phyloP scores from a whole-genome alignment of 1,140 invertebrate genomes.

The Eupristina koningsbergeri region DNA sequence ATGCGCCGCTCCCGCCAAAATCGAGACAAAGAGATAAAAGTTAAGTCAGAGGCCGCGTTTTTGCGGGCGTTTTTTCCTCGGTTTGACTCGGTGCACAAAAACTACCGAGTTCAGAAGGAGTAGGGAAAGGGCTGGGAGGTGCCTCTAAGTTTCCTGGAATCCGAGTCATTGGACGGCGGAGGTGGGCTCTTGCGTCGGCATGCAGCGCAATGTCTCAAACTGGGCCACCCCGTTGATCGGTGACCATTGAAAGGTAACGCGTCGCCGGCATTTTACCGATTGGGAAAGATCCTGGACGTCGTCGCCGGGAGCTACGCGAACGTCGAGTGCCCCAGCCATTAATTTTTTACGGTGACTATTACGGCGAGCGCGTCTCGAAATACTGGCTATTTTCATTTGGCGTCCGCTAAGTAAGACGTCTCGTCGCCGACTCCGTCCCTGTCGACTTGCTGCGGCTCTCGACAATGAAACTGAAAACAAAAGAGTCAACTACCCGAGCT shows the following conservation, averaged over 20 bases:
- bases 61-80: neutral
- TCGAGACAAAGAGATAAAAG: conserved; percentile 25
- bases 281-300: neutral
- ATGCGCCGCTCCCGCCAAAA: neutral
- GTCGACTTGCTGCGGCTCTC: neutral
- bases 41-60: neutral
- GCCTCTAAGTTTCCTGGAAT: conserved; percentile 4
- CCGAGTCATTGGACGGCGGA: neutral
- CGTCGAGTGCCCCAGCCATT: neutral
- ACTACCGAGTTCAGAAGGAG: too few species aligned
- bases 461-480: neutral
- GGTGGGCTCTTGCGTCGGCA: neutral
- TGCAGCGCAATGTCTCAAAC: neutral
- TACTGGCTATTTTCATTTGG: too few species aligned
- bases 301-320: neutral
- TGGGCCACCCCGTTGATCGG: too few species aligned
- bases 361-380: too few species aligned
- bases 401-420: neutral
- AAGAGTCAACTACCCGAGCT: neutral
- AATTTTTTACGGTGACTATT: neutral
- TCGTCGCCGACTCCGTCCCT: neutral
- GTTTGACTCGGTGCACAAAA: neutral
- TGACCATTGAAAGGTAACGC: neutral
- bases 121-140: neutral
- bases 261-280: neutral